phyloP scores from a whole-genome alignment of 2,888 invertebrate genomes.

The Chymomyza caudatula region DNA sequence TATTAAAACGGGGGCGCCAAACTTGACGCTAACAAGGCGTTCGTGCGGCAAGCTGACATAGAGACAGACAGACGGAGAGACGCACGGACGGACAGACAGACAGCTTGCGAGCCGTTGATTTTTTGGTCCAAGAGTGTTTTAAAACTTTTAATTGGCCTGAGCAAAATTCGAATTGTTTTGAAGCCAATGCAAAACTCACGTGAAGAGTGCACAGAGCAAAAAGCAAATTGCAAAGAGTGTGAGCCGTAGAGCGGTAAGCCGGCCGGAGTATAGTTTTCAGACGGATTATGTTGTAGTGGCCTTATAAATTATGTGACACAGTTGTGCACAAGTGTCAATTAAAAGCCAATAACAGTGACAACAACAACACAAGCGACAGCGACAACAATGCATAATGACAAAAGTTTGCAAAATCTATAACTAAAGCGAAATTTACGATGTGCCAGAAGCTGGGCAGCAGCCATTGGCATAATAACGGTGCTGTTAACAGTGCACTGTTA shows the following conservation, averaged over 20 bases:
- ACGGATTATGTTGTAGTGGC: background rate
- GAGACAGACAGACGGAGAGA: background rate
- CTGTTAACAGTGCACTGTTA: background rate
- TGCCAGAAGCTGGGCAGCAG: background rate
- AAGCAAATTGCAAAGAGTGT: background rate
- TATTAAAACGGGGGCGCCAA: constrained; percentile 18
- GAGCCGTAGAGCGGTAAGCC: background rate
- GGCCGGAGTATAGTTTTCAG: background rate
- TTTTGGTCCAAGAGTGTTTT: constrained; percentile 10
- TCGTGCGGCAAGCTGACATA: constrained; percentile 44
- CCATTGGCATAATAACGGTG: background rate
- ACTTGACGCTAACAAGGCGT: constrained; percentile 67
- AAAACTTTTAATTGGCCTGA: constrained; percentile 69
- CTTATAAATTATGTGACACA: constrained; percentile 58
- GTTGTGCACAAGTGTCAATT: constrained; percentile 63
- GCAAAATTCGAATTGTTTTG: constrained; percentile 58
- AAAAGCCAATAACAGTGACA: constrained; percentile 33
- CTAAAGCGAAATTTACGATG: constrained; percentile 42
- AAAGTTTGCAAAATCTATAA: constrained; percentile 54
- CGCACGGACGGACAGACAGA: background rate
- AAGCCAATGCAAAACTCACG: background rate
- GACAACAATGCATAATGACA: constrained; percentile 22
- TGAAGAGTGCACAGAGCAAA: background rate
- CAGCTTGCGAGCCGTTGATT: background rate
- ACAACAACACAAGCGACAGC: constrained; percentile 21